These are phyloP conservation scores for Drosophila algonquin DNA, from an alignment of 2,888 invertebrate genomes.

Conservation along the genomic window DNA sequence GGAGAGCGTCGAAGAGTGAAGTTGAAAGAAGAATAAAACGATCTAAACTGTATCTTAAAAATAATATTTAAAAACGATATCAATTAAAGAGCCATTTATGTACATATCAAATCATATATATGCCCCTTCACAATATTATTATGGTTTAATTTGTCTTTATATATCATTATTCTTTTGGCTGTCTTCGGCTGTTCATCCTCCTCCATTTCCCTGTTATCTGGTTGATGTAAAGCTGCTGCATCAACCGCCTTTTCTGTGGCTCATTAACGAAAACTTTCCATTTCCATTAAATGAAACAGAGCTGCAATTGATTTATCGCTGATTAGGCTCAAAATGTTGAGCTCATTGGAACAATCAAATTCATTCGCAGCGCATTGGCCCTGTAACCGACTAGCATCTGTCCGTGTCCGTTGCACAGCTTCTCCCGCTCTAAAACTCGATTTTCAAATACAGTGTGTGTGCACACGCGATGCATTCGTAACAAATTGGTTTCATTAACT, in stretches of 20 bases:
- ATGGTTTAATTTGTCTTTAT: not conserved
- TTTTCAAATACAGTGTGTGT: slow-evolving; percentile 11
- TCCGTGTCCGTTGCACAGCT: not conserved
- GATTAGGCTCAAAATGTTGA: not conserved
- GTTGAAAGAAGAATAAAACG: no score
- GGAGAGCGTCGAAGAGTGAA: no score
- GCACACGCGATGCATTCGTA: slow-evolving; percentile 44
- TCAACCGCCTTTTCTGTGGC: no score
- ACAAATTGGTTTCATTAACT: slow-evolving; percentile 79
- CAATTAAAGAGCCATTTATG: no score
- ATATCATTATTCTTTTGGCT: not conserved
- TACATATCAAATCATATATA: no score
- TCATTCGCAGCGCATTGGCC: not conserved
- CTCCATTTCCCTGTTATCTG: not conserved
- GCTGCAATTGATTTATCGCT: not conserved
- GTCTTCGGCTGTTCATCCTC: not conserved
- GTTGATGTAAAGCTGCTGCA: not conserved
- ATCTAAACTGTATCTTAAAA: no score
- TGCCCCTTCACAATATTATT: no score
- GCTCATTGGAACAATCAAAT: not conserved
- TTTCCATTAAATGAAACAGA: not conserved
- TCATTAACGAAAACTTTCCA: no score
- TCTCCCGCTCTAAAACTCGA: not conserved
- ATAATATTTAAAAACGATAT: no score
- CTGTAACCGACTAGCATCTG: not conserved